These are phyloP conservation scores for Semicossyphus pulcher DNA, from an alignment of 2,113 vertebrate genomes.

Conservation along the genomic window DNA sequence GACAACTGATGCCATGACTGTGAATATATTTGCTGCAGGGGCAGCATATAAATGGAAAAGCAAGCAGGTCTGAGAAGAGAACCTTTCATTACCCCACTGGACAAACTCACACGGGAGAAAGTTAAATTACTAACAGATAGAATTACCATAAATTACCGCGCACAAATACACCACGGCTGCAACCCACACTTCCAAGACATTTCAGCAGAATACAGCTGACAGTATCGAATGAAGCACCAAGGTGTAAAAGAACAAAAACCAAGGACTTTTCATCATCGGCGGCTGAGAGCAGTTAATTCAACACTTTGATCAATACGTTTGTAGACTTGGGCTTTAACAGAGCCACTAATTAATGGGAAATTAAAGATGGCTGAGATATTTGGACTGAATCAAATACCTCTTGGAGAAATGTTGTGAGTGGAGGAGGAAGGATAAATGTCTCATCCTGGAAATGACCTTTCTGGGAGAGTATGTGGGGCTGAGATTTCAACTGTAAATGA, in stretches of 20 bases:
- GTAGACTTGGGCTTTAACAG: conserved; percentile 31
- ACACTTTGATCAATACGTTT: conserved; percentile 44
- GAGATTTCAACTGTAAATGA: background rate
- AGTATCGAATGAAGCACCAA: background rate
- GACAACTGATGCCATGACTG: conserved; percentile 12
- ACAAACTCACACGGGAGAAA: conserved; percentile 23
- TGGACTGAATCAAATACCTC: conserved; percentile 21
- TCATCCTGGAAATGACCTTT: conserved; percentile 27
- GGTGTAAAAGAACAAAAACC: conserved; percentile 12
- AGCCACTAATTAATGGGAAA: conserved; percentile 33
- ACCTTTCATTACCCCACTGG: conserved; percentile 14
- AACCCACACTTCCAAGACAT: background rate
- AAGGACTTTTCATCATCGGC: conserved; percentile 14
- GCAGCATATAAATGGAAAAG: conserved; percentile 28
- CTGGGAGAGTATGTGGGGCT: background rate
- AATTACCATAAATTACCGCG: conserved; percentile 45
- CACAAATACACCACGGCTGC: background rate
- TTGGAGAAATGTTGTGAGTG: background rate
- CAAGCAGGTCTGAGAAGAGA: conserved; percentile 18
- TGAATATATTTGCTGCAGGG: conserved; percentile 21
- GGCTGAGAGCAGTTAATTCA: conserved; percentile 13
- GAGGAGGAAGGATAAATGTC: background rate
- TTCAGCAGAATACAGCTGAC: conserved; percentile 3
- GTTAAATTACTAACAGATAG: conserved; percentile 20
- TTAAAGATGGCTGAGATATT: conserved; percentile 13